Evolutionary conservation across 2,888 invertebrate species (phyloP).

Genomic region (Lissonota sp.): DNA sequence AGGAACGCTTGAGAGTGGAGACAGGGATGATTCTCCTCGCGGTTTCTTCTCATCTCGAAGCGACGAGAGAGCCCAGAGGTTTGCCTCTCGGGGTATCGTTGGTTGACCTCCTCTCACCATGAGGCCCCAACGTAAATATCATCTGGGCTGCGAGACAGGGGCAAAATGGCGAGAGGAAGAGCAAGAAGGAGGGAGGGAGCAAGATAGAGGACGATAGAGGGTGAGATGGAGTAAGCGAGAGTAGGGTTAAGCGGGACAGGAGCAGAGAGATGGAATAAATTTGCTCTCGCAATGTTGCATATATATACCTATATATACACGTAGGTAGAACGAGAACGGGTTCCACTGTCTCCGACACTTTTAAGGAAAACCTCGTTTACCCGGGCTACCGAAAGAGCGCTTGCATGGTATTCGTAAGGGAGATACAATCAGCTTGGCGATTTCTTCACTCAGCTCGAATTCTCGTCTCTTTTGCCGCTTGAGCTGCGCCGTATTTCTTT

Average conservation of each 20-base stretch:
- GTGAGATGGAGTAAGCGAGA: conserved; percentile 25
- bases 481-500: conserved; percentile 37
- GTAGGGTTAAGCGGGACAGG: conserved; percentile 48
- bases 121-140: conserved; percentile 71
- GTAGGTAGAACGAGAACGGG: conserved; percentile 54
- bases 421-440: conserved; percentile 65
- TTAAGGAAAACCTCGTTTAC: conserved; percentile 65
- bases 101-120: conserved; percentile 74
- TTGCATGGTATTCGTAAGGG: conserved; percentile 60
- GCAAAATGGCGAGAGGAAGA: conserved; percentile 65
- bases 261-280: conserved; percentile 65
- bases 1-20: too few species aligned
- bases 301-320: neutral
- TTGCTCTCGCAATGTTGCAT: conserved; percentile 46
- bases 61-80: conserved; percentile 48
- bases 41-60: conserved; percentile 35
- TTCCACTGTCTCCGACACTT: conserved; percentile 65
- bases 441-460: conserved; percentile 63
- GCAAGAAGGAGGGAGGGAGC: conserved; percentile 51
- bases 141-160: conserved; percentile 65
- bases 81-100: conserved; percentile 63
- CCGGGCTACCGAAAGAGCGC: conserved; percentile 41
- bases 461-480: conserved; percentile 42
- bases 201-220: conserved; percentile 48
- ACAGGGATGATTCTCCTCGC: conserved; percentile 42